Percentiles rank a stretch among this genome's conserved stretches.
phyloP scores from a whole-genome alignment of 2,888 invertebrate species.

The Philereme transversata region DNA sequence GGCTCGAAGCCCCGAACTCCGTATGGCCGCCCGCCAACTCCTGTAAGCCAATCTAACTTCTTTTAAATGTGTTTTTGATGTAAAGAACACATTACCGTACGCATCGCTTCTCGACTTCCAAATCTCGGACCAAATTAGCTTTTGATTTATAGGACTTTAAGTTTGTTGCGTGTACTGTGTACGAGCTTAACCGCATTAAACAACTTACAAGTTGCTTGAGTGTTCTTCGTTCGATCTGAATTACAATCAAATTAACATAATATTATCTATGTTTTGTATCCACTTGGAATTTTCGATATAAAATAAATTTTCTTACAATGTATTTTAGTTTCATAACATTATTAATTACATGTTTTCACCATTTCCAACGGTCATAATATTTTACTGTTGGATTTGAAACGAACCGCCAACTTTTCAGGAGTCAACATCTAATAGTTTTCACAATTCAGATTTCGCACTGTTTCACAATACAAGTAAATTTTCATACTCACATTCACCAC shows the following conservation, averaged over 20 bases:
- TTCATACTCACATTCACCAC: constrained; percentile 17
- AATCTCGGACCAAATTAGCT: constrained; percentile 76
- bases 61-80: constrained; percentile 84
- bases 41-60: constrained; percentile 83
- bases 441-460: not conserved
- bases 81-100: constrained; percentile 80
- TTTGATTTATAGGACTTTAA: constrained; percentile 74
- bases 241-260: constrained; percentile 30
- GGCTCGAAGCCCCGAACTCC: constrained; percentile 62
- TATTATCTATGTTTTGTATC: not conserved
- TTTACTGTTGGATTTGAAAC: not conserved
- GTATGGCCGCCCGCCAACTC: constrained; percentile 80
- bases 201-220: constrained; percentile 35
- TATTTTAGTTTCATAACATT: too few species aligned
- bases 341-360: too few species aligned
- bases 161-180: constrained; percentile 48
- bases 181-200: constrained; percentile 39
- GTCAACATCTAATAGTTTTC: constrained; percentile 9
- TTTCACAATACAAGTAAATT: constrained; percentile 15
- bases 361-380: too few species aligned
- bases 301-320: too few species aligned
- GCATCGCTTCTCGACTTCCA: constrained; percentile 66
- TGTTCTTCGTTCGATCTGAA: constrained; percentile 29
- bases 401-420: not conserved
- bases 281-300: too few species aligned